A percentile compares a stretch with the other conserved stretches of the same genome.
Conservation (phyloP, 2,113 vertebrate species). For the Callopanchax toddi region DNA sequence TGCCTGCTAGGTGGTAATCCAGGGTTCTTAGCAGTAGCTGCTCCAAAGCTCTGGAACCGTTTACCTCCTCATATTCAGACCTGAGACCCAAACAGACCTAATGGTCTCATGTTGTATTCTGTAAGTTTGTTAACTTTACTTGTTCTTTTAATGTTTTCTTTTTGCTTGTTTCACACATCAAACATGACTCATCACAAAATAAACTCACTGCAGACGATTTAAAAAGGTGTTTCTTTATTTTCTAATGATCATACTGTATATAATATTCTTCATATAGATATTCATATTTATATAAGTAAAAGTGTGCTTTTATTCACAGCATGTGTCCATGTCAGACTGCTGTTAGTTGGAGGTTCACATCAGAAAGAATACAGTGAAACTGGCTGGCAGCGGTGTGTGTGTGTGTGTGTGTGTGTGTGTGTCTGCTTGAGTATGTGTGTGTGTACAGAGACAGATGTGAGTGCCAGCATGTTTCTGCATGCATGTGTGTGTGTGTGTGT, state of each 20-base stretch:
- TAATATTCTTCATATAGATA: slow-evolving; percentile 77
- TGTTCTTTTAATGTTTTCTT: too few species aligned
- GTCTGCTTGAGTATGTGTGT: slow-evolving; percentile 28
- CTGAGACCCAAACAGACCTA: too few species aligned
- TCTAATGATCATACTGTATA: slow-evolving; percentile 74
- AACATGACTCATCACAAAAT: slow-evolving; percentile 35
- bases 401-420: slow-evolving; percentile 40
- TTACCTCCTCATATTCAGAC: too few species aligned
- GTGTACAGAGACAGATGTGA: slow-evolving; percentile 54
- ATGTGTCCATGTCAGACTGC: slow-evolving; percentile 70
- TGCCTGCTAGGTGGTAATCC: too few species aligned
- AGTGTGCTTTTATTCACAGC: slow-evolving; percentile 81
- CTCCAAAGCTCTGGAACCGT: too few species aligned
- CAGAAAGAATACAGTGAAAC: slow-evolving; percentile 78
- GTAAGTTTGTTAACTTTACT: too few species aligned
- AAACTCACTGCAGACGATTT: slow-evolving; percentile 60
- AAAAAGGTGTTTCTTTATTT: slow-evolving; percentile 79
- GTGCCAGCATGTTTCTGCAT: slow-evolving; percentile 63
- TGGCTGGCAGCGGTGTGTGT: slow-evolving; percentile 65
- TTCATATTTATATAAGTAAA: slow-evolving; percentile 79
- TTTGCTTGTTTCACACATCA: slow-evolving; percentile 3
- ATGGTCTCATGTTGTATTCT: too few species aligned
- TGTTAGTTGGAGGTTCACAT: slow-evolving; percentile 71
- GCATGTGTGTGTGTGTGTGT: slow-evolving; percentile 42
- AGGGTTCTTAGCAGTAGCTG: too few species aligned